phyloP scores from a whole-genome alignment of 1,140 invertebrate genomes.

The Drosophila prosaltans region DNA sequence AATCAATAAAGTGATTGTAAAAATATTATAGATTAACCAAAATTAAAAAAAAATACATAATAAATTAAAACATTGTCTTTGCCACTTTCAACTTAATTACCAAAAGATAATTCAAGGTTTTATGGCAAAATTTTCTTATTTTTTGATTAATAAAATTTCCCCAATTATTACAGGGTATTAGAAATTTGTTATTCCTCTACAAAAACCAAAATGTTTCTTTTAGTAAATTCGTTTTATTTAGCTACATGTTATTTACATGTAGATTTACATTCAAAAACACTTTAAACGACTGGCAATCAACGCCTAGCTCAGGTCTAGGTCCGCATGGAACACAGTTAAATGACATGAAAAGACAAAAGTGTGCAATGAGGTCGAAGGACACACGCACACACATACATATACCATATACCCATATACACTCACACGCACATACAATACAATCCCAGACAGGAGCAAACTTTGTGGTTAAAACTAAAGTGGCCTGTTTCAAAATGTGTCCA shows the following conservation, averaged over 20 bases:
- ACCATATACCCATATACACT: constrained; percentile 1
- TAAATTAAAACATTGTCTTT: too few species aligned
- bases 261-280: constrained; percentile 66
- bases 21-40: too few species aligned
- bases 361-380: constrained; percentile 66
- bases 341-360: constrained; percentile 77
- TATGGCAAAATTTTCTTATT: too few species aligned
- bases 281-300: constrained; percentile 62
- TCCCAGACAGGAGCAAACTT: constrained; percentile 55
- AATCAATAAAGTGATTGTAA: too few species aligned
- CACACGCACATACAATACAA: constrained; percentile 8
- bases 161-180: not conserved
- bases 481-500: constrained; percentile 69
- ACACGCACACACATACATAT: constrained; percentile 14
- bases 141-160: too few species aligned
- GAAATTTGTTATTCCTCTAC: constrained; percentile 16
- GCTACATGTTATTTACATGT: constrained; percentile 51
- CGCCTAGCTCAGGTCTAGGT: constrained; percentile 14
- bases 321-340: constrained; percentile 62
- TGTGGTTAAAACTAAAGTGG: constrained; percentile 79
- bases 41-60: too few species aligned
- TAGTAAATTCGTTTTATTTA: constrained; percentile 41
- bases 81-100: too few species aligned
- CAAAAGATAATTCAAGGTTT: too few species aligned
- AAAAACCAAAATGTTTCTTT: constrained; percentile 35